Evolutionary conservation across 2,113 vertebrate species (phyloP).

Genomic region (Pteronura brasiliensis): DNA sequence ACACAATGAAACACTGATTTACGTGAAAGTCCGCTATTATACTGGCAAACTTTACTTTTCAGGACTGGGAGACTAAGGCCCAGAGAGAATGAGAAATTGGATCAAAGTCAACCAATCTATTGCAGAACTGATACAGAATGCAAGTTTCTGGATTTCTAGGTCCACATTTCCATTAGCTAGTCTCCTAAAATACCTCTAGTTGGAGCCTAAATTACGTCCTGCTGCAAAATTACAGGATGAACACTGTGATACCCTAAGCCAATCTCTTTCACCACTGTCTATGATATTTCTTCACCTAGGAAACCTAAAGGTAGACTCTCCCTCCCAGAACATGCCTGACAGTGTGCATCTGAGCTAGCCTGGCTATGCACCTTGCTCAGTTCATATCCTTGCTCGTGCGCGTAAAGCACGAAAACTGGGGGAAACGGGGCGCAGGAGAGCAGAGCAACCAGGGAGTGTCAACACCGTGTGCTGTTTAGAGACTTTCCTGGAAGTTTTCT

Average conservation of each 20-base stretch:
- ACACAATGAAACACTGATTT: neutral
- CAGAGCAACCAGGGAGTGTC: neutral
- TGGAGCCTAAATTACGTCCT: neutral
- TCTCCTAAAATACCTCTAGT: neutral
- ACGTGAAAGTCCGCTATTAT: neutral
- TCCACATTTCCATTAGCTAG: neutral
- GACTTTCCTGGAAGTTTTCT: neutral
- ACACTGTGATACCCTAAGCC: neutral
- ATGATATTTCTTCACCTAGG: neutral
- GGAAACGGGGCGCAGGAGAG: neutral
- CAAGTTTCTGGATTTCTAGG: neutral
- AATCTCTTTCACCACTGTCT: neutral
- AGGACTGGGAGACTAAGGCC: neutral
- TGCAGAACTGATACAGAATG: neutral
- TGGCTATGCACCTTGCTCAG: too few species aligned
- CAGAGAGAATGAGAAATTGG: neutral
- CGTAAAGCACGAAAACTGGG: rapidly evolving
- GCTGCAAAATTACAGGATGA: neutral
- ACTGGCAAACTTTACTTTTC: neutral
- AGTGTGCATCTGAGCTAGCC: neutral
- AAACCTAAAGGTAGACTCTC: neutral
- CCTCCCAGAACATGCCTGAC: neutral
- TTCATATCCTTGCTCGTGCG: neutral
- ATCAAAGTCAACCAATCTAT: neutral
- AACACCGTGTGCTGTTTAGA: neutral